Conservation (phyloP, 2,113 vertebrate species). For the Bolborhynchus lineola region DNA sequence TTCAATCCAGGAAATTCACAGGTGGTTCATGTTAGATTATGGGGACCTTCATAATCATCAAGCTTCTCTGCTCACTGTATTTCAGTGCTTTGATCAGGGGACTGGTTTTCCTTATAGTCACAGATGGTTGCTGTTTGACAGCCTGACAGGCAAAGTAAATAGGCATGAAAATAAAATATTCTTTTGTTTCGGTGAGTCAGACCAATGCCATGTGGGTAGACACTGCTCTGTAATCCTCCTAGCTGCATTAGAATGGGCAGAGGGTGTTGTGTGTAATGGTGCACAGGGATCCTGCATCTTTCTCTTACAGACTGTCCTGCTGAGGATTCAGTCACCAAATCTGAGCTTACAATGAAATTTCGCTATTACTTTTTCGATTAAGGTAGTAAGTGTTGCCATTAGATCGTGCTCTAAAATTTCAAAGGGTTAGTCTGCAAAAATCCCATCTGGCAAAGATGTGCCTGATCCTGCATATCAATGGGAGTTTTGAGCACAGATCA, state of each 20-base stretch:
- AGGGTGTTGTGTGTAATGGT: not conserved
- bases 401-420: not conserved
- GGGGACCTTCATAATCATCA: not conserved
- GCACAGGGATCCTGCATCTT: not conserved
- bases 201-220: not conserved
- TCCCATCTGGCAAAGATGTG: not conserved
- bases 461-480: conserved; percentile 26
- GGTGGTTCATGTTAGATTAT: not conserved
- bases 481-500: conserved; percentile 13
- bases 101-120: not conserved
- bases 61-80: not conserved
- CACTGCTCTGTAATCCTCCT: not conserved
- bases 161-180: conserved; percentile 24
- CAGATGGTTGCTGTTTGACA: conserved; percentile 31
- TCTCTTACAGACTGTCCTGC: not conserved
- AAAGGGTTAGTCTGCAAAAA: not conserved
- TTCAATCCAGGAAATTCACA: conserved; percentile 15
- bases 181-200: conserved; percentile 20
- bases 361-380: not conserved
- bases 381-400: not conserved
- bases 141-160: conserved; percentile 21
- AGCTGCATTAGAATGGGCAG: not conserved
- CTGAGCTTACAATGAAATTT: not conserved
- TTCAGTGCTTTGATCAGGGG: conserved; percentile 13
- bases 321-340: not conserved